Evolutionary conservation across 2,113 vertebrate species (phyloP), one percentile per base, ranked within the genome.

Genomic region (Climacteris rufus): DNA sequence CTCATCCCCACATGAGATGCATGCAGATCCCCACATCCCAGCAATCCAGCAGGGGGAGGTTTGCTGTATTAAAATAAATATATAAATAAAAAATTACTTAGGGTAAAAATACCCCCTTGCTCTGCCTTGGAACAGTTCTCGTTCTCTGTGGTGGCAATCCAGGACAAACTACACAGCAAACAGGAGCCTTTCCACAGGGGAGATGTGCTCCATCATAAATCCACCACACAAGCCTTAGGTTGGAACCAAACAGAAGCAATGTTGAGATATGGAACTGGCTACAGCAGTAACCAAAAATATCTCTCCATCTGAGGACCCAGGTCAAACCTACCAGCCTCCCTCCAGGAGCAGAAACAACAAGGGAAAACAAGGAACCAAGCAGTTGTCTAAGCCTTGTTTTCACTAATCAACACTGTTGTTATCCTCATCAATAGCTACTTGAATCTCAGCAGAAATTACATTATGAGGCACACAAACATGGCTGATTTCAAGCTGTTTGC

Each of bases 401-500:
- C 60, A 80, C 83, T 83, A 56, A 94, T 96, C 92, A 94, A 37
- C 79, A 25, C 80, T 83, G 81, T 61, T 90, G 82, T 90, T 81
- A 68, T 75, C 85, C 64, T 88, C 90, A 93, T 88, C 95, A 95
- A 87, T 52, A 81, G 85, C 65, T 47, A 30, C 64, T 80, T 33
- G 47, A 86, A 70, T 83, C 71, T 83, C 87, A 90, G 83, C 92
- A 92, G 68, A 94, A 94, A 95, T 6, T 86, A 79, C 85, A 77
- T 92, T 83, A 83, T 64, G 50, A 95, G 56, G 63, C 66, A 95
- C 63, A 93, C 64, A 96, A 89, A 87, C 87, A 80, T 40, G 70
- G 78, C 85, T 90, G 79, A 88, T 94, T 95, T 92, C 82, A 86
- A 88, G 71, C 85, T 92, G 42, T 33, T 90, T 72, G 53, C 84